Evolutionary conservation across 2,113 vertebrate species (phyloP), one percentile per base, ranked within the genome.

Genomic region (Rousettus leschenaultii): DNA sequence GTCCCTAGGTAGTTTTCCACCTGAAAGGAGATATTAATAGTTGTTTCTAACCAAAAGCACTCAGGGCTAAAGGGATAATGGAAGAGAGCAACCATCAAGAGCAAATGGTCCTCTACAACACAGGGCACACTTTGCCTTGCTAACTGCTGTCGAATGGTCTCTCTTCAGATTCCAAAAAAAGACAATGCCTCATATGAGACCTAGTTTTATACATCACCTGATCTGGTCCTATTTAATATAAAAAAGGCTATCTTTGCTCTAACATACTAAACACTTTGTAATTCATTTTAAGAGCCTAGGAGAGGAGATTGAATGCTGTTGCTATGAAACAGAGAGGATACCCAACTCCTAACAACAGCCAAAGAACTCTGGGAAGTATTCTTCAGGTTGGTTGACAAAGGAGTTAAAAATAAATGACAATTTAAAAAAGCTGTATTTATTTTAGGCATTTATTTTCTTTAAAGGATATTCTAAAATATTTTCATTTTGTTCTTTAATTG

Each of bases 121-220:
- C 0, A 5, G 4, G 15, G 57, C 8, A 15, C 2, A 12, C 19
- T 9, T 51, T 16, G n/a, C 53, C 77, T n/a, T 6, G 13, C 1
- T 9, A 53, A 19, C 16, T 6, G 19, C 74, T 63, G 2, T 1
- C 5, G 35, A 40, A 12, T 0, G 0, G 2, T 1, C 15, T 57
- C 66, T 75, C 40, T 48, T 74, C 10, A n/a, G 51, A 45, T 33
- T 82, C 66, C 51, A n/a, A 53, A 13, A 51, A n/a, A 28, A 14
- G 45, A 18, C n/a, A 40, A 8, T 21, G 19, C 30, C 19, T 28
- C 48, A 45, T 18, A 4, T 14, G 24, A 68, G 9, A 35, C 15
- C 24, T 1, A 2, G 40, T 43, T 0, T 1, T 1, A 3, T 10
- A 3, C 7, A 18, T 9, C 26, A 26, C 73, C 40, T 70, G 59